These are phyloP conservation scores for Hypomesus transpacificus DNA, from an alignment of 2,113 vertebrate species.

Conservation along the genomic window DNA sequence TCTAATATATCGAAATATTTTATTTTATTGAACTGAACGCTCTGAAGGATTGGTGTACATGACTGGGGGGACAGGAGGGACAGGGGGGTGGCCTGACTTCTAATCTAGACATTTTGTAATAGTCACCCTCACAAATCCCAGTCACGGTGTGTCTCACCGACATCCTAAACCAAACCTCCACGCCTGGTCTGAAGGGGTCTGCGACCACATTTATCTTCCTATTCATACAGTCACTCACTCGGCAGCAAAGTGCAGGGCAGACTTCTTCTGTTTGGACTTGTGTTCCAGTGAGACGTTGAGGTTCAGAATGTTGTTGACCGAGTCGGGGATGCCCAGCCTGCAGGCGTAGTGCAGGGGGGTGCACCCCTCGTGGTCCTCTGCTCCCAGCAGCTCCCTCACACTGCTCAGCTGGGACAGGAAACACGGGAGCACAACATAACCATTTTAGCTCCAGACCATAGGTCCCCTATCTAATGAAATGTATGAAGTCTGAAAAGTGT, in stretches of 20 bases:
- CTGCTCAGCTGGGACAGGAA: conserved; percentile 65
- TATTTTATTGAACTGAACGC: no score
- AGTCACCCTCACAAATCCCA: no score
- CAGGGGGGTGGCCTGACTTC: no score
- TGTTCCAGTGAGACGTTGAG: conserved; percentile 80
- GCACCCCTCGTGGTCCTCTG: conserved; percentile 82
- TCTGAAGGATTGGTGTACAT: no score
- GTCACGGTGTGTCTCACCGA: no score
- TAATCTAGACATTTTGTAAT: no score
- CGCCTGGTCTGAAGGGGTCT: not conserved
- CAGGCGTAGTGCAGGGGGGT: conserved; percentile 86
- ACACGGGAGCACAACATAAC: not conserved
- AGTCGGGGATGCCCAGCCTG: conserved; percentile 77
- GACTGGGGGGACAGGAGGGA: no score
- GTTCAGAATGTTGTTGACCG: conserved; percentile 79
- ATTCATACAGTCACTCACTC: conserved; percentile 64
- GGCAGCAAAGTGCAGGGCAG: conserved; percentile 84
- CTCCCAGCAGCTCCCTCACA: conserved; percentile 76
- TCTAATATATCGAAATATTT: no score
- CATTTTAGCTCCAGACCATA: not conserved
- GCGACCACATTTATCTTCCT: not conserved
- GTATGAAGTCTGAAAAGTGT: no score
- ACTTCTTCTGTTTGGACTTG: conserved; percentile 85
- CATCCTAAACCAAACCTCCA: no score
- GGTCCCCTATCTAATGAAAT: not conserved